Percentiles rank a stretch among this genome's conserved stretches.
phyloP scores from a whole-genome alignment of 1,140 invertebrate species.

The Carcinoscorpius rotundicauda region DNA sequence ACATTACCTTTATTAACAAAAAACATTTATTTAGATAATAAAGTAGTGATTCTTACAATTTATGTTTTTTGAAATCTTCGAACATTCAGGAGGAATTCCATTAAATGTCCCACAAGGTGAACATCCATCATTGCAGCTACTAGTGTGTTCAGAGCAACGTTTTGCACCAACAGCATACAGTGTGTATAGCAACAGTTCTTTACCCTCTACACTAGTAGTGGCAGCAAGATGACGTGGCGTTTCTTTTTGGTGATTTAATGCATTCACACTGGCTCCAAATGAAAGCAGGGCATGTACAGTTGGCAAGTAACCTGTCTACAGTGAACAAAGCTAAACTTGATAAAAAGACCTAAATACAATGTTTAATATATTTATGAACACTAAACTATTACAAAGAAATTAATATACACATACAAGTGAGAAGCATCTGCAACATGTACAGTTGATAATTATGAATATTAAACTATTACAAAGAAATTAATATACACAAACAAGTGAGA shows the following conservation, averaged over 20 bases:
- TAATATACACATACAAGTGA: too few species aligned
- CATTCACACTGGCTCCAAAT: constrained; percentile 76
- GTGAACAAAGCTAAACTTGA: neutral
- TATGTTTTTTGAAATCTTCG: constrained; percentile 4
- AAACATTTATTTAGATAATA: too few species aligned
- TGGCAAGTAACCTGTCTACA: constrained; percentile 19
- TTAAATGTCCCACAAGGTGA: constrained; percentile 33
- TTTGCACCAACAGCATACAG: constrained; percentile 73
- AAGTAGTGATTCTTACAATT: too few species aligned
- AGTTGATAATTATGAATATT: too few species aligned
- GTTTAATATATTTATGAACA: too few species aligned
- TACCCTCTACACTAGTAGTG: constrained; percentile 32
- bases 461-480: too few species aligned
- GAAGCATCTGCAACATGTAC: too few species aligned
- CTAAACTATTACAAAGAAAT: too few species aligned
- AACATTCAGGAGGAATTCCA: constrained; percentile 32
- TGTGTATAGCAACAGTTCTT: constrained; percentile 53
- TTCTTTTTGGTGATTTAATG: constrained; percentile 51
- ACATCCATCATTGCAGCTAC: constrained; percentile 44
- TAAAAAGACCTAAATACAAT: neutral
- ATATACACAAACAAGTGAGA: too few species aligned
- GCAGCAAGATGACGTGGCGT: constrained; percentile 64
- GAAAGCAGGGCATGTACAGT: constrained; percentile 56
- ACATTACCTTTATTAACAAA: too few species aligned
- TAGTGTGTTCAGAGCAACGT: constrained; percentile 45